Evolutionary conservation across 2,797 vertebrate genomes (phyloP), one percentile per base, ranked within the genome.

Genomic region (Scomberomorus guttatus): DNA sequence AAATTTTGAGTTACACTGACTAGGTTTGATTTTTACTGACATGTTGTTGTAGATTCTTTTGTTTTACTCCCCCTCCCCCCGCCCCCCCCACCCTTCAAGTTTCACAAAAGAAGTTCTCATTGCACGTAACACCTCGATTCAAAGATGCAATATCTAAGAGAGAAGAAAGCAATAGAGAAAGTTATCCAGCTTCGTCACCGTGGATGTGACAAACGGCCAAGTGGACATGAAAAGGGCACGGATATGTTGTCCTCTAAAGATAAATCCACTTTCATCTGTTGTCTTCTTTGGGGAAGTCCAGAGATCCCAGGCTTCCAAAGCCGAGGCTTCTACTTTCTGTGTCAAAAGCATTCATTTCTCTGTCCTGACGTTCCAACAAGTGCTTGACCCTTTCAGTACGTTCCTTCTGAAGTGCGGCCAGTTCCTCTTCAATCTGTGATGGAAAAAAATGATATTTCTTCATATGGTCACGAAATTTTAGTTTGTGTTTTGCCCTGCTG

Each of bases 201-300:
- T 93, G 88, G 93, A 84, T 62, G 77, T 93, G 94, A 95, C 94
- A 94, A 94, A 87, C 92, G 90, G 95, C 94, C 94, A 93, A 96
- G 95, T 95, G 95, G 95, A 95, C 92, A 92, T 93, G 95, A 95
- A 96, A 85, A 96, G 95, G 95, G 95, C 96, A 95, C 94, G 94
- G 96, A 96, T 96, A 95, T 96, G 96, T 95, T 84, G 87, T 93
- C 91, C 89, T 88, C 80, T 79, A 78, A 62, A 88, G 83, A 88
- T 81, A 79, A 83, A 96, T 96, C 95, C 96, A 91, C 96, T 96
- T 95, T 98, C 96, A 97, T 97, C 97, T 98, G 95, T 96, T 96
- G 95, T 98, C 97, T 96, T 98, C 96, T 96, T 97, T 98, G 95
- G 96, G 95, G 96, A 97, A 97, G 88, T 97, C 97, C 96, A 98